phyloP scores from a whole-genome alignment of 2,888 invertebrate genomes.

The Lepidocyrtinus sp. region DNA sequence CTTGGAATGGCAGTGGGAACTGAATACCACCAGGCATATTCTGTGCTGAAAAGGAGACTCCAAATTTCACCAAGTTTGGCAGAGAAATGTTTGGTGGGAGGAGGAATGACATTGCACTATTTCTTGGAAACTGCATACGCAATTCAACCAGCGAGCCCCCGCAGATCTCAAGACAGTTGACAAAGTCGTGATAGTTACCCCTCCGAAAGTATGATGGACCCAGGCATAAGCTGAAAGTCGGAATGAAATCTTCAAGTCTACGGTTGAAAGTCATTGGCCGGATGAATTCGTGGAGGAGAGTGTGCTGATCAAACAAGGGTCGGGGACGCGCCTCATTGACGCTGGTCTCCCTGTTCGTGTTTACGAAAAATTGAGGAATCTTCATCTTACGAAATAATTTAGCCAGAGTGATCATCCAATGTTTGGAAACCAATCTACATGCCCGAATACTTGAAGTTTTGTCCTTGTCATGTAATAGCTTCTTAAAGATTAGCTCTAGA shows the following conservation, averaged over 20 bases:
- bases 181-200: slow-evolving; percentile 43
- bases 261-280: slow-evolving; percentile 36
- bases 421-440: slow-evolving; percentile 36
- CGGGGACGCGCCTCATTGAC: slow-evolving; percentile 23
- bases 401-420: slow-evolving; percentile 34
- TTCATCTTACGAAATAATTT: slow-evolving; percentile 41
- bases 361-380: slow-evolving; percentile 39
- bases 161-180: slow-evolving; percentile 42
- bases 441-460: slow-evolving; percentile 9
- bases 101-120: slow-evolving; percentile 49
- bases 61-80: slow-evolving; percentile 38
- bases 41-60: slow-evolving; percentile 41
- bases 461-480: slow-evolving; percentile 38
- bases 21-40: slow-evolving; percentile 24
- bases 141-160: slow-evolving; percentile 41
- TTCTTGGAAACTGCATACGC: slow-evolving; percentile 41
- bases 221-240: slow-evolving; percentile 29
- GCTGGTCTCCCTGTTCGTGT: slow-evolving; percentile 32
- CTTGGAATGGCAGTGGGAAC: slow-evolving; percentile 29
- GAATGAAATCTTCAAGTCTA: slow-evolving; percentile 44
- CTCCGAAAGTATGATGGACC: slow-evolving; percentile 50
- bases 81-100: slow-evolving; percentile 29
- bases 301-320: slow-evolving; percentile 44
- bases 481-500: slow-evolving; percentile 36
- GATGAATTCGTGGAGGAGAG: slow-evolving; percentile 42